phyloP scores from a whole-genome alignment of 2,888 invertebrate genomes.

The Noctua fimbriata region DNA sequence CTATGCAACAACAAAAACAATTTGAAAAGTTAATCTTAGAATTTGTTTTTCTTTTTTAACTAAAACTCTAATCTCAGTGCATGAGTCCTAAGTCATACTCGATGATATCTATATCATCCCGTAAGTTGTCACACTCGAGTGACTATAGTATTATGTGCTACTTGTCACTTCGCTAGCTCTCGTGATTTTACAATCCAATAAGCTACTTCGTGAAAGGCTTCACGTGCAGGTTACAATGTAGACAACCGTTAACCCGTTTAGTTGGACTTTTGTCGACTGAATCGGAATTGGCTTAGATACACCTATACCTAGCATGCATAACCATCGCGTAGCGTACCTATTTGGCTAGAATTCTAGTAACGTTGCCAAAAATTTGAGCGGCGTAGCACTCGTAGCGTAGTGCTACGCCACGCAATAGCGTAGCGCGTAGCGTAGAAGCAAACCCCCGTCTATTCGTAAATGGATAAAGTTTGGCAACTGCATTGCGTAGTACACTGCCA shows the following conservation, averaged over 20 bases:
- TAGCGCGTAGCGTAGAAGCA: conserved; percentile 13
- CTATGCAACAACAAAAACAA: not conserved
- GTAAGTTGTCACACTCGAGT: conserved; percentile 12
- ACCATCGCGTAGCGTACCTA: not conserved
- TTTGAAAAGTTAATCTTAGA: not conserved
- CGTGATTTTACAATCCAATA: conserved; percentile 58
- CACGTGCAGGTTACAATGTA: conserved; percentile 32
- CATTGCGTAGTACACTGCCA: not conserved
- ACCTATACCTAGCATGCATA: not conserved
- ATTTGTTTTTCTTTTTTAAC: not conserved
- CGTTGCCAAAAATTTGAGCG: not conserved
- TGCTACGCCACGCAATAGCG: conserved; percentile 13
- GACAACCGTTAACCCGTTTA: conserved; percentile 40
- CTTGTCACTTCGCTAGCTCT: conserved; percentile 30
- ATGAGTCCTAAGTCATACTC: too few relatives aligned
- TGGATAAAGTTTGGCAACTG: conserved; percentile 13
- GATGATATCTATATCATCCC: not conserved
- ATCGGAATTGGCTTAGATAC: conserved; percentile 27
- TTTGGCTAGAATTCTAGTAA: not conserved
- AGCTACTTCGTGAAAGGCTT: conserved; percentile 43
- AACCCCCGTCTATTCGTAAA: not conserved
- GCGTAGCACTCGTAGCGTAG: not conserved
- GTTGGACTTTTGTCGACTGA: conserved; percentile 12
- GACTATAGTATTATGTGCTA: conserved; percentile 13
- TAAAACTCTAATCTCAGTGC: not conserved